Percentiles rank a stretch among this genome's conserved stretches.
Conservation (phyloP, 2,888 invertebrate species). For the Philhelius pedissequus region DNA sequence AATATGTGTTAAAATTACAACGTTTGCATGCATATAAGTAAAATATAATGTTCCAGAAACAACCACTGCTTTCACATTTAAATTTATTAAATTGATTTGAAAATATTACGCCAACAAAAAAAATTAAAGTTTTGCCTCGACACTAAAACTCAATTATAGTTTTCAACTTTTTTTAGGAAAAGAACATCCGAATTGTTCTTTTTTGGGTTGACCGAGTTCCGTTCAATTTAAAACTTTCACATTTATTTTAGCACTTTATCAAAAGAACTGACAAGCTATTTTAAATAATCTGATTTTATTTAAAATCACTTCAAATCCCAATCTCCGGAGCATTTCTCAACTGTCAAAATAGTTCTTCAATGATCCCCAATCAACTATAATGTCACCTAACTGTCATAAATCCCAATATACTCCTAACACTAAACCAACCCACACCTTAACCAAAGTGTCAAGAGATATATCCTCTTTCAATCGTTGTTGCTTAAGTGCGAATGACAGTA, state of each 20-base stretch:
- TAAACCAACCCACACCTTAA: neutral
- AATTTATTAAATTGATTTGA: no score
- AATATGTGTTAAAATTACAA: no score
- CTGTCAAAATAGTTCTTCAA: slow-evolving; percentile 10
- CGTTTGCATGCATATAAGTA: no score
- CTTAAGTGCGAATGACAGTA: neutral
- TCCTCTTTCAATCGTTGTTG: neutral
- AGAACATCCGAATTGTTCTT: no score
- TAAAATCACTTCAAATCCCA: neutral
- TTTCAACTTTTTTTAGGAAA: no score
- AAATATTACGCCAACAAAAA: no score
- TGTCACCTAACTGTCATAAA: neutral
- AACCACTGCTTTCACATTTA: no score
- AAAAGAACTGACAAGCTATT: neutral
- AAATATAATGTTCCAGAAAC: no score
- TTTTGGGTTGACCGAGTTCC: no score
- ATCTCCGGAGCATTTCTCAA: neutral
- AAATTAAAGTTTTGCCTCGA: no score
- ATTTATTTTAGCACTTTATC: neutral
- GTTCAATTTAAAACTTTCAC: no score
- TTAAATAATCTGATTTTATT: neutral
- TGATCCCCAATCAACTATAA: neutral
- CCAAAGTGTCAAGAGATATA: neutral
- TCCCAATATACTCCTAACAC: neutral
- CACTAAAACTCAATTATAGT: no score